Conservation (phyloP, 1,140 invertebrate genomes). For the Drosophila funebris region DNA sequence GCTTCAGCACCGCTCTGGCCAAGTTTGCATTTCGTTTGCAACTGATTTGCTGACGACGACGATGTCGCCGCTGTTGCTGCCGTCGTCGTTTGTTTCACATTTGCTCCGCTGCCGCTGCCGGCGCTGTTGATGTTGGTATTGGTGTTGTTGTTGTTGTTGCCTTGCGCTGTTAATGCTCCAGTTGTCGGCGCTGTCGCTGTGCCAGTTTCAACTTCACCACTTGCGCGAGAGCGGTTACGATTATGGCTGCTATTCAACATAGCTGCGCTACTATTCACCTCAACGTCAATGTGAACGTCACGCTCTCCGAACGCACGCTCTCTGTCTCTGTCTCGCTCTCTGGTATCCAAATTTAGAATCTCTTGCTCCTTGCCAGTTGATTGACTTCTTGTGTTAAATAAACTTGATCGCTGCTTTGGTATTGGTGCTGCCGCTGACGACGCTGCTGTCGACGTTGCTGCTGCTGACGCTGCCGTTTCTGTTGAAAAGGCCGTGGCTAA, state of each 20-base stretch:
- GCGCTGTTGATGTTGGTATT: slow-evolving; percentile 12
- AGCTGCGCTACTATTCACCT: slow-evolving; percentile 39
- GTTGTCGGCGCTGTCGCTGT: slow-evolving; percentile 57
- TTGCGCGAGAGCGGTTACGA: slow-evolving; percentile 28
- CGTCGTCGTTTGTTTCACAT: slow-evolving; percentile 37
- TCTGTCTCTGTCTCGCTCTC: slow-evolving; percentile 53
- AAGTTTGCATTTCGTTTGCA: slow-evolving; percentile 76
- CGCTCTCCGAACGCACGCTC: slow-evolving; percentile 36
- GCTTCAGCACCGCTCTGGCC: slow-evolving; percentile 72
- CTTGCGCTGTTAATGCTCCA: slow-evolving; percentile 67
- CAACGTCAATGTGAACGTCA: slow-evolving; percentile 44
- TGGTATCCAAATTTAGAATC: slow-evolving; percentile 66
- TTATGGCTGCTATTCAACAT: slow-evolving; percentile 9
- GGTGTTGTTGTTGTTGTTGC: slow-evolving; percentile 21
- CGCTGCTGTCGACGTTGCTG: slow-evolving; percentile 40
- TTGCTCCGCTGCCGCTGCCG: slow-evolving; percentile 22
- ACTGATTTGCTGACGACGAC: slow-evolving; percentile 77
- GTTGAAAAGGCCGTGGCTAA: slow-evolving; percentile 58
- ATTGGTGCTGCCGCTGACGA: slow-evolving; percentile 51
- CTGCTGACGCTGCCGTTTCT: slow-evolving; percentile 59
- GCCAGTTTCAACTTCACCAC: slow-evolving; percentile 77
- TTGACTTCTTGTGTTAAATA: slow-evolving; percentile 73
- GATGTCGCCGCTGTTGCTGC: slow-evolving; percentile 31
- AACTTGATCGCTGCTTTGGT: slow-evolving; percentile 83
- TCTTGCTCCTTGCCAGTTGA: slow-evolving; percentile 60